These are phyloP conservation scores for Axis porcinus DNA, from an alignment of 2,113 vertebrate genomes.

Conservation along the genomic window DNA sequence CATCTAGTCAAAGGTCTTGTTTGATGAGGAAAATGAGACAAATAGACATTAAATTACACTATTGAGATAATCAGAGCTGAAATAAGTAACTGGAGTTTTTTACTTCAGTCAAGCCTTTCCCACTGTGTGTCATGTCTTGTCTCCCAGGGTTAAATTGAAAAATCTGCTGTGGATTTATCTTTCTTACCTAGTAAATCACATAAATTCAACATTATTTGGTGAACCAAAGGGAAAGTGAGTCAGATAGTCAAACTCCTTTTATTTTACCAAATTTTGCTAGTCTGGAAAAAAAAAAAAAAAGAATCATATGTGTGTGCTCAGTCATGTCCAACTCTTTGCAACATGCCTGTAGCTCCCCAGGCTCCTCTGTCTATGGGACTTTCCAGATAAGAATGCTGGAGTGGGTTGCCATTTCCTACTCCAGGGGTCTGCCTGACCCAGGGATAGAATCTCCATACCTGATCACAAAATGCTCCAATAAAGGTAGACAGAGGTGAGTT, in stretches of 20 bases:
- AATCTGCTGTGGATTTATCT: neutral
- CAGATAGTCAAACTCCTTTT: slow-evolving; percentile 10
- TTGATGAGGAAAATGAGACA: slow-evolving; percentile 1
- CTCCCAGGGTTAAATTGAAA: slow-evolving; percentile 35
- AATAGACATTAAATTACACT: neutral
- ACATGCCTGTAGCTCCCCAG: neutral
- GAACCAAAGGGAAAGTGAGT: neutral
- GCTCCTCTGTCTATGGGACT: neutral
- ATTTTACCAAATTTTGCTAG: neutral
- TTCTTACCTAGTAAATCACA: neutral
- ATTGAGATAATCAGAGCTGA: neutral
- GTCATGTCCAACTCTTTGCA: neutral
- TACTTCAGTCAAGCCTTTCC: neutral
- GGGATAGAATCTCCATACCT: neutral
- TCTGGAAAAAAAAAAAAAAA: neutral
- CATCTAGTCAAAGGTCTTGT: neutral
- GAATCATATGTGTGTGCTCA: neutral
- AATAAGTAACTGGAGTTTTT: neutral
- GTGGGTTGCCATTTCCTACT: neutral
- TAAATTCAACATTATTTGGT: slow-evolving; percentile 31
- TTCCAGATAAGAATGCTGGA: neutral
- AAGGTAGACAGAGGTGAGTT: neutral
- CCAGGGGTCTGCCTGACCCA: neutral
- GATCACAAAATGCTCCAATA: neutral
- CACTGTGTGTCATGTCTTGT: neutral